phyloP scores from a whole-genome alignment of 2,797 vertebrate species.

The Parauchenoglanis ngamensis region DNA sequence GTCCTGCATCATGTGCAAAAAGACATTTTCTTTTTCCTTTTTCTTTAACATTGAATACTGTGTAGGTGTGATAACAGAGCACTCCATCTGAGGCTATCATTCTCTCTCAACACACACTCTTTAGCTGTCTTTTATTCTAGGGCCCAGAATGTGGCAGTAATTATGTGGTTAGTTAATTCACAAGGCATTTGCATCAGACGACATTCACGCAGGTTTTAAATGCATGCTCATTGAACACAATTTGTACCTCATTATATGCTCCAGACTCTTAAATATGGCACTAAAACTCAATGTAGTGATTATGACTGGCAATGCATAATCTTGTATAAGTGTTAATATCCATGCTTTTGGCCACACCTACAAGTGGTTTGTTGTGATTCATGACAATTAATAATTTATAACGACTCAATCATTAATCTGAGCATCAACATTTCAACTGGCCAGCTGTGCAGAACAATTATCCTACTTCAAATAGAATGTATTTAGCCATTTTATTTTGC shows the following conservation, averaged over 20 bases:
- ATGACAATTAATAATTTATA: neutral
- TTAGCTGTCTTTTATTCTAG: neutral
- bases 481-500: neutral
- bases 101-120: neutral
- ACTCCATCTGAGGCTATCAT: neutral
- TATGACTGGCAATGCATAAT: neutral
- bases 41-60: neutral
- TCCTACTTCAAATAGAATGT: neutral
- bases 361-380: neutral
- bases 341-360: neutral
- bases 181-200: neutral
- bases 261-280: neutral
- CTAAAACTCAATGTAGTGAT: neutral
- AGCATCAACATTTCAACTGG: neutral
- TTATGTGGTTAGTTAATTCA: slow-evolving; percentile 14
- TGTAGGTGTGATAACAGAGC: slow-evolving; percentile 2
- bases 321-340: neutral
- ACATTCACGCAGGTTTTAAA: neutral
- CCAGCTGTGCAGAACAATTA: neutral
- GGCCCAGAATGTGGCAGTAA: neutral
- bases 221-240: neutral
- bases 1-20: neutral
- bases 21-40: neutral
- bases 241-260: neutral
- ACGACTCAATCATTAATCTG: neutral